Evolutionary conservation across 2,797 vertebrate genomes (phyloP).

Genomic region (Chelonia mydas): DNA sequence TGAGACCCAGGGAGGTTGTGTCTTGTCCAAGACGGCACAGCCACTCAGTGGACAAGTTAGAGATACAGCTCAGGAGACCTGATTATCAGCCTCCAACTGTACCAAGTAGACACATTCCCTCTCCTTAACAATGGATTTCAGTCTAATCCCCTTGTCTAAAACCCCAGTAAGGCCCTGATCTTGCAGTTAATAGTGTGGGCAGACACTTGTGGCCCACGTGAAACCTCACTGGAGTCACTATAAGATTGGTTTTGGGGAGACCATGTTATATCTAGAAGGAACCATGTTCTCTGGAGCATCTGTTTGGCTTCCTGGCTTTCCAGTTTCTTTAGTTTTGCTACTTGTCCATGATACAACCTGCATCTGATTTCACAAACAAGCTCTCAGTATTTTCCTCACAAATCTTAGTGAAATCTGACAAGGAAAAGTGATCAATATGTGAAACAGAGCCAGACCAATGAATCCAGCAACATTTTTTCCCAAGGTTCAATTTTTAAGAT

Average conservation of each 20-base stretch:
- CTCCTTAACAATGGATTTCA: neutral
- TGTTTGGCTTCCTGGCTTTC: neutral
- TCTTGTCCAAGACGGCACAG: neutral
- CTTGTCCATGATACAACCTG: rapidly evolving
- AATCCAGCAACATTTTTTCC: neutral
- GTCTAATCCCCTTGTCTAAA: neutral
- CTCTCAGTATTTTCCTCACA: neutral
- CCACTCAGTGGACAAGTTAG: neutral
- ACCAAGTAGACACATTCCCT: neutral
- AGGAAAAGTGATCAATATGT: neutral
- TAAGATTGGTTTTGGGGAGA: neutral
- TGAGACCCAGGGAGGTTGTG: neutral
- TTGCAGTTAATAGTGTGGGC: neutral
- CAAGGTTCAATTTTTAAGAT: conserved; percentile 11
- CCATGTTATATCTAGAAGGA: neutral
- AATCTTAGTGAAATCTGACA: neutral
- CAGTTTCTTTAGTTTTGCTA: rapidly evolving
- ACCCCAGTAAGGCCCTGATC: neutral
- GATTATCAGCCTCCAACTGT: neutral
- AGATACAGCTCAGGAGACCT: neutral
- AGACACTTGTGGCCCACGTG: neutral
- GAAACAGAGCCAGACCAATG: neutral
- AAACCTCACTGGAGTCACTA: rapidly evolving
- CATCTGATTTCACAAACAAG: neutral
- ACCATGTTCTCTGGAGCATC: neutral